Conservation (phyloP, 2,113 vertebrate species). For the Charina bottae region DNA sequence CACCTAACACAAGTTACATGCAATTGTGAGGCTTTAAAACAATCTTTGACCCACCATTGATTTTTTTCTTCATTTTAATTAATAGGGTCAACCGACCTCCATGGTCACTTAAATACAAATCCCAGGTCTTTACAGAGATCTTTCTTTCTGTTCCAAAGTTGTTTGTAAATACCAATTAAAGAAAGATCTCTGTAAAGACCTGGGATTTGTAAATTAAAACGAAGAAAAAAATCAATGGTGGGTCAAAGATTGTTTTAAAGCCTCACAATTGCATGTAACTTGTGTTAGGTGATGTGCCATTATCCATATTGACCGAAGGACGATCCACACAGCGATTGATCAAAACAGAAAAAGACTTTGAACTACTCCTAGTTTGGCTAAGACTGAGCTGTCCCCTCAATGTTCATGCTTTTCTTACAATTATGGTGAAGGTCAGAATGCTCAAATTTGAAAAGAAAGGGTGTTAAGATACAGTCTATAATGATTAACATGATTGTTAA, state of each 20-base stretch:
- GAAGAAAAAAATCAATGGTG: not conserved
- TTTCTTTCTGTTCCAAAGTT: too few species aligned
- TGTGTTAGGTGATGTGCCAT: not conserved
- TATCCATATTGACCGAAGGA: not conserved
- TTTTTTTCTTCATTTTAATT: not conserved
- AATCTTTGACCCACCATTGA: not conserved
- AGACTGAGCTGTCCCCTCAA: constrained; percentile 9
- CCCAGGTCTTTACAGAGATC: not conserved
- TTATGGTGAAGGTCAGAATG: not conserved
- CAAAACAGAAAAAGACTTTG: not conserved
- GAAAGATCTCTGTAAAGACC: not conserved
- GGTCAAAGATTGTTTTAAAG: constrained; percentile 9
- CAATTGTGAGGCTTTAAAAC: not conserved
- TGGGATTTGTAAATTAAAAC: not conserved
- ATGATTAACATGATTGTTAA: not conserved
- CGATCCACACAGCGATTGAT: not conserved
- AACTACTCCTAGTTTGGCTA: not conserved
- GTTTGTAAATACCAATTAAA: too few species aligned
- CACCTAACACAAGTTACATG: not conserved
- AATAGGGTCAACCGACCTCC: constrained; percentile 6
- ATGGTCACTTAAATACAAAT: not conserved
- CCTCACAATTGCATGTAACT: not conserved
- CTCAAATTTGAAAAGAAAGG: not conserved
- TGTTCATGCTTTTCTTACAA: not conserved
- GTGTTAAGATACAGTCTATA: not conserved